Evolutionary conservation across 2,888 invertebrate species (phyloP).

Genomic region (Dicranocentrus wangi): DNA sequence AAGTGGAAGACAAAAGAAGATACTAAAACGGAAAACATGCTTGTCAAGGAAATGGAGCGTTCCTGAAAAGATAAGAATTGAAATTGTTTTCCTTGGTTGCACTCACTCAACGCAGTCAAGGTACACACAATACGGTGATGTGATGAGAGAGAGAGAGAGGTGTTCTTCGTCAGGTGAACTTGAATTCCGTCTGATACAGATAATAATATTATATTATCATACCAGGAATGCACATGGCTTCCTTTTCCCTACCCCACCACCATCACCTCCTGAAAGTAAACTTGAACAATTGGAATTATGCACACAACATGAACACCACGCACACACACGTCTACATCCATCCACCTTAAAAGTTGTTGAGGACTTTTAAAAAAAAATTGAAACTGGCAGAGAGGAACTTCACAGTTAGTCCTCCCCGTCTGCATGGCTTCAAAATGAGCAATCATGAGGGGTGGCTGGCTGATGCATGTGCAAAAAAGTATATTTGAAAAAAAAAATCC

Average conservation of each 20-base stretch:
- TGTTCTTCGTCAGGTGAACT: constrained; percentile 20
- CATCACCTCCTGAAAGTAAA: constrained; percentile 45
- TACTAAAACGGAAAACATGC: constrained; percentile 28
- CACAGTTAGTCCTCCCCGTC: constrained; percentile 34
- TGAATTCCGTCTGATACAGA: constrained; percentile 22
- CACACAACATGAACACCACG: too few species aligned
- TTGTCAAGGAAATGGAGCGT: constrained; percentile 52
- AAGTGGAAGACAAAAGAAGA: neutral
- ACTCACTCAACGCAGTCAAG: too few species aligned
- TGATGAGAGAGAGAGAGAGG: neutral
- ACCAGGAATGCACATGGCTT: neutral
- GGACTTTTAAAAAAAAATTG: neutral
- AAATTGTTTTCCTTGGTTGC: too few species aligned
- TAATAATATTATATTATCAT: constrained; percentile 18
- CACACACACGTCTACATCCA: neutral
- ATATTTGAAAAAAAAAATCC: neutral
- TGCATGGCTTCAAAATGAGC: neutral
- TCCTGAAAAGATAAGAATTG: too few species aligned
- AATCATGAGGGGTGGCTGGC: too few species aligned
- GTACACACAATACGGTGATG: neutral
- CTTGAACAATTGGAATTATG: too few species aligned
- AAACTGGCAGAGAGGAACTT: constrained; percentile 35
- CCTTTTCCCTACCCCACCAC: too few species aligned
- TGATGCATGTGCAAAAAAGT: too few species aligned
- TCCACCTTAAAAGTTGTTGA: neutral